phyloP scores from a whole-genome alignment of 2,113 vertebrate species.

The Nothobranchius kuhntae region DNA sequence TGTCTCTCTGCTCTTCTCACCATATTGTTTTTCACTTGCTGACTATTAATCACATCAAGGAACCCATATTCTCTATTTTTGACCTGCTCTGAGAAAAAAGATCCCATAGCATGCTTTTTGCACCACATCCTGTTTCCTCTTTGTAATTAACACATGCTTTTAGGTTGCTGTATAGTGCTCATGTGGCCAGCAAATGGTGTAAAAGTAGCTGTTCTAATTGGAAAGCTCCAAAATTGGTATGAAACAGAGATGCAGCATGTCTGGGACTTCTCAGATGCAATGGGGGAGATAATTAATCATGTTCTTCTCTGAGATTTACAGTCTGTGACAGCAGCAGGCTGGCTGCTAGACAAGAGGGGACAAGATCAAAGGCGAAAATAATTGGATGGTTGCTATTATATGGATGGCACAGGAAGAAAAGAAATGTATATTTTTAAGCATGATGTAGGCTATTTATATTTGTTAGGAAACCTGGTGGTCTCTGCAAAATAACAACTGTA shows the following conservation, averaged over 20 bases:
- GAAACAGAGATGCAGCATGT: neutral
- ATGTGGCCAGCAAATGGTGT: neutral
- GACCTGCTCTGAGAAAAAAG: neutral
- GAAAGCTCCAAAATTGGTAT: neutral
- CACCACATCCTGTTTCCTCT: neutral
- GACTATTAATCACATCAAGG: neutral
- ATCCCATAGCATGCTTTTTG: neutral
- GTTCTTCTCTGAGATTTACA: conserved; percentile 15
- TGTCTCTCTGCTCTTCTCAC: too few species aligned
- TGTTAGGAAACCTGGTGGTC: conserved; percentile 6
- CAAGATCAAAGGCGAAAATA: conserved; percentile 16
- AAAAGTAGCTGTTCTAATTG: neutral
- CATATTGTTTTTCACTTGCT: neutral
- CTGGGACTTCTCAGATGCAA: neutral
- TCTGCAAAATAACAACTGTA: conserved; percentile 3
- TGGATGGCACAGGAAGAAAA: neutral
- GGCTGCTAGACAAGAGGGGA: conserved; percentile 27
- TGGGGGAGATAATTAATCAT: conserved; percentile 34
- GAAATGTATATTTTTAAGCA: conserved; percentile 5
- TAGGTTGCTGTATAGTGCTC: neutral
- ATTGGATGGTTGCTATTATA: conserved; percentile 8
- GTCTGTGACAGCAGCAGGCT: conserved; percentile 14
- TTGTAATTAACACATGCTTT: neutral
- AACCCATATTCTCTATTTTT: too few species aligned
- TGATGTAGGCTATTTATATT: conserved; percentile 31